Percentiles rank a stretch among this genome's conserved stretches.
These are phyloP conservation scores for Panzeria rudis DNA, from an alignment of 2,888 invertebrate species.

Conservation along the genomic window DNA sequence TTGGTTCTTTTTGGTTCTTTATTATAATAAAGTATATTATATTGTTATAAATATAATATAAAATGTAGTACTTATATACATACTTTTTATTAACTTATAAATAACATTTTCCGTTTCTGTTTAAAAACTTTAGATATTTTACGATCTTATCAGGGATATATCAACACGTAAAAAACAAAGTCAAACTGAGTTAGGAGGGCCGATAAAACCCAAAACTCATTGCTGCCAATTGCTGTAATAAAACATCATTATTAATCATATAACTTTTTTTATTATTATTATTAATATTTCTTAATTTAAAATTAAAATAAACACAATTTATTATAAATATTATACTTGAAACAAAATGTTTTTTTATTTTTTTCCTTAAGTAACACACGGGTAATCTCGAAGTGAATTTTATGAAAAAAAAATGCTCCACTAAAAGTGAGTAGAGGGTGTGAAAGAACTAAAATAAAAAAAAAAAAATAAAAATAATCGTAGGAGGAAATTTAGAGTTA, in stretches of 20 bases:
- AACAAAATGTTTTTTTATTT: slow-evolving; percentile 34
- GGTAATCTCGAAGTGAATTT: too few species aligned
- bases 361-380: too few species aligned
- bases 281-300: slow-evolving; percentile 52
- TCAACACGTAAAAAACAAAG: slow-evolving; percentile 84
- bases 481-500: too few species aligned
- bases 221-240: slow-evolving; percentile 84
- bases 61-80: not conserved
- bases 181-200: slow-evolving; percentile 83
- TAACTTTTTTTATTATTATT: slow-evolving; percentile 48
- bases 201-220: slow-evolving; percentile 83
- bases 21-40: not conserved
- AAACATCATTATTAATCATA: slow-evolving; percentile 59
- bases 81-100: slow-evolving; percentile 10
- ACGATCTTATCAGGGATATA: slow-evolving; percentile 84
- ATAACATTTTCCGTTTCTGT: slow-evolving; percentile 37
- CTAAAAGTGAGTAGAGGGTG: too few species aligned
- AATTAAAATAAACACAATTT: slow-evolving; percentile 66
- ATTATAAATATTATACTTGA: slow-evolving; percentile 44
- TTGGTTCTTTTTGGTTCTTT: slow-evolving; percentile 43
- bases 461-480: too few species aligned
- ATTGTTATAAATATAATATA: not conserved
- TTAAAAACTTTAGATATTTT: slow-evolving; percentile 81
- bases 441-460: too few species aligned
- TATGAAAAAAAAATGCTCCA: too few species aligned